Conservation (phyloP, 2,113 vertebrate species). For the Leucopsar rothschildi region DNA sequence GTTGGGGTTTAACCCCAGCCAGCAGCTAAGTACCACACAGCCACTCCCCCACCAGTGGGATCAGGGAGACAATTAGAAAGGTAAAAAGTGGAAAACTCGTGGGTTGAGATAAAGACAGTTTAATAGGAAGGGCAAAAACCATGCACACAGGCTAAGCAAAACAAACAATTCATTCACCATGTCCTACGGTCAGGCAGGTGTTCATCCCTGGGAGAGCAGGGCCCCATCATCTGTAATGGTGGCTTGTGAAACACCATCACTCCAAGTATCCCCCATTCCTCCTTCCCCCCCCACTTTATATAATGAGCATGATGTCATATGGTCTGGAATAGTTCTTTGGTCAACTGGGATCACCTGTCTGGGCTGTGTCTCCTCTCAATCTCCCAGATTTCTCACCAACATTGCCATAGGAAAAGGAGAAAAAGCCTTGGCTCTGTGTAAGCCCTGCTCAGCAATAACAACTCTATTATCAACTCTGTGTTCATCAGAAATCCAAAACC, state of each 20-base stretch:
- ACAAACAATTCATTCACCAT: rapidly evolving
- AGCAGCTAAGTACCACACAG: not conserved
- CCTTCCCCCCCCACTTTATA: rapidly evolving
- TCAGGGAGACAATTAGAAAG: not conserved
- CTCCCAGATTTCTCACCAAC: not conserved
- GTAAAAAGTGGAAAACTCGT: not conserved
- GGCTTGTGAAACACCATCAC: not conserved
- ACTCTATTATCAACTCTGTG: not conserved
- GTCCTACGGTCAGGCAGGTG: not conserved
- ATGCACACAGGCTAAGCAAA: not conserved
- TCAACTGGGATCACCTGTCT: not conserved
- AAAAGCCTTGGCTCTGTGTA: not conserved
- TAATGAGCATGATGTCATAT: not conserved
- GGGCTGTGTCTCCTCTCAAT: not conserved
- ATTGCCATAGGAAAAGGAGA: not conserved
- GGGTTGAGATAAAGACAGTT: not conserved
- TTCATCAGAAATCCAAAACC: not conserved
- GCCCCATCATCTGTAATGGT: rapidly evolving
- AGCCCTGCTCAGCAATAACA: not conserved
- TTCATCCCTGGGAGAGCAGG: not conserved
- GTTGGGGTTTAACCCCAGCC: not conserved
- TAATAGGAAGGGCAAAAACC: not conserved
- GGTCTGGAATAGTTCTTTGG: not conserved
- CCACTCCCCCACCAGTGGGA: rapidly evolving
- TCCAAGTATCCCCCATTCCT: not conserved